Evolutionary conservation across 2,113 vertebrate genomes (phyloP).

Genomic region (Protomyctophum bolini): DNA sequence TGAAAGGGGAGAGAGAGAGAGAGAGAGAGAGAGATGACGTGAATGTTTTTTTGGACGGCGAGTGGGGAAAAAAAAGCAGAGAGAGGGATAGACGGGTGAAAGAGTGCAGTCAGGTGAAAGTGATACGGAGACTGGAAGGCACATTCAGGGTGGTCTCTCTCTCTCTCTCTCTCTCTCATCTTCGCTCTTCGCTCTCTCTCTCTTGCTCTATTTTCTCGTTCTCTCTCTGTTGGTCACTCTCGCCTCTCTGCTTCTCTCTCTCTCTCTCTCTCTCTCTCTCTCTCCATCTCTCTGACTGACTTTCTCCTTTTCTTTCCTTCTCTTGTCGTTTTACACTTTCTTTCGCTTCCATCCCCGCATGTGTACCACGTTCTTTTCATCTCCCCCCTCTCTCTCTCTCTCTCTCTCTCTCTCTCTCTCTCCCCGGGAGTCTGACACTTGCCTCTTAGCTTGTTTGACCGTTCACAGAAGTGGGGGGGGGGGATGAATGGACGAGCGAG

Average conservation of each 20-base stretch:
- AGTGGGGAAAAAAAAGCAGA: slow-evolving; percentile 41
- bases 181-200: too few species aligned
- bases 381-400: too few species aligned
- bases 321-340: too few species aligned
- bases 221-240: too few species aligned
- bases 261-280: slow-evolving; percentile 51
- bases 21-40: neutral
- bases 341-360: too few species aligned
- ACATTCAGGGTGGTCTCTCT: slow-evolving; percentile 64
- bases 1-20: neutral
- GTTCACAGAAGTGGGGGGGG: slow-evolving; percentile 67
- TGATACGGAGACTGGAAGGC: slow-evolving; percentile 50
- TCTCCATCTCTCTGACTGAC: too few species aligned
- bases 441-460: slow-evolving; percentile 45
- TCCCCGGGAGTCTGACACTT: slow-evolving; percentile 2
- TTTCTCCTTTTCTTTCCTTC: too few species aligned
- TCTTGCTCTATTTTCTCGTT: too few species aligned
- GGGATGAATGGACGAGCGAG: slow-evolving; percentile 60
- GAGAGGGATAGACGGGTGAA: slow-evolving; percentile 58
- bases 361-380: too few species aligned
- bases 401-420: too few species aligned
- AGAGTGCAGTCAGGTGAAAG: slow-evolving; percentile 76
- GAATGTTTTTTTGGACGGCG: too few species aligned
- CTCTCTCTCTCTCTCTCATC: neutral
- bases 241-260: neutral